Conservation (phyloP, 2,113 vertebrate species). For the Rhegmatorhina hoffmannsi region DNA sequence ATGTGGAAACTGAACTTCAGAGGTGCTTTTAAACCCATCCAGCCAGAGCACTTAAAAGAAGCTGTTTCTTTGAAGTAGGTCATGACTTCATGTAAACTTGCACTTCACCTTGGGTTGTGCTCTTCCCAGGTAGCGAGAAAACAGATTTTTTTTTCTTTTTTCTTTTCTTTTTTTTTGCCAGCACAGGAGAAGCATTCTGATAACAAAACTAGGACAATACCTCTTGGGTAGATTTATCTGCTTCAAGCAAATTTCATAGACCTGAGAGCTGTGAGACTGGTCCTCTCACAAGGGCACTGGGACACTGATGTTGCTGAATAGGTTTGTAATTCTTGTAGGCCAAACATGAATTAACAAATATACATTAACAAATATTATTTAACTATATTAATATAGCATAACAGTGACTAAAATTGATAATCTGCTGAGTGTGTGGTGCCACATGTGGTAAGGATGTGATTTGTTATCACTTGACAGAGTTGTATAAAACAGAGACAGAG, state of each 20-base stretch:
- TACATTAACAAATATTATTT: neutral
- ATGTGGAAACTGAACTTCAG: neutral
- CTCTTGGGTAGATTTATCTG: neutral
- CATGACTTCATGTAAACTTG: neutral
- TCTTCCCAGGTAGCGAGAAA: neutral
- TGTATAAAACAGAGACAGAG: neutral
- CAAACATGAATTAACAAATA: neutral
- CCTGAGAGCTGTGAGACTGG: neutral
- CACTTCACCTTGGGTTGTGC: neutral
- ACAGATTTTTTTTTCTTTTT: neutral
- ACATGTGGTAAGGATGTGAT: neutral
- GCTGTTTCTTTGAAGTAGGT: neutral
- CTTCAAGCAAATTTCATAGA: neutral
- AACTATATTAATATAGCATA: neutral
- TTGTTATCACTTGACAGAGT: neutral
- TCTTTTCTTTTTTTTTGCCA: neutral
- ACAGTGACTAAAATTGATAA: neutral
- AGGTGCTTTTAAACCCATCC: neutral
- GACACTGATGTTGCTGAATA: neutral
- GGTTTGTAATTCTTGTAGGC: neutral
- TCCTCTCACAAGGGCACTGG: neutral
- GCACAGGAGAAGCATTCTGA: neutral
- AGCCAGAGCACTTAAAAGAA: neutral
- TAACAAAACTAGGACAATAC: accelerated
- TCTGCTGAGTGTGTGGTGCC: neutral